These are phyloP conservation scores for Yponomeuta plumbellus DNA, from an alignment of 2,888 invertebrate species.

Conservation along the genomic window DNA sequence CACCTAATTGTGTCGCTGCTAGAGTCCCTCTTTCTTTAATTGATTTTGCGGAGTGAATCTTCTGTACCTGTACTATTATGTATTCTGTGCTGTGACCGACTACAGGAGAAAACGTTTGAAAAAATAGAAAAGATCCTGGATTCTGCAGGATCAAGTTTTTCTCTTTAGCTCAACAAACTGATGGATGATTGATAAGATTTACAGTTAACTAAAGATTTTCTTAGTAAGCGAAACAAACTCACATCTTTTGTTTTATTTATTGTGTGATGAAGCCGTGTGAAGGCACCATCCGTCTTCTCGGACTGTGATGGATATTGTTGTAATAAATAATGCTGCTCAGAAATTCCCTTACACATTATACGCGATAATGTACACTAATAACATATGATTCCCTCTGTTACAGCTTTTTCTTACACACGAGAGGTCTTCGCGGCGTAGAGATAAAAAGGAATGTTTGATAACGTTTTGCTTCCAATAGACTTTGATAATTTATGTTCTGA, in stretches of 20 bases:
- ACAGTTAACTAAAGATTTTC: background rate
- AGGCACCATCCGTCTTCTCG: conserved; percentile 2
- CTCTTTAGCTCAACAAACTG: no score
- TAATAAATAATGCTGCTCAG: conserved; percentile 1
- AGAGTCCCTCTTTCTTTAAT: no score
- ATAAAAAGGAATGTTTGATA: background rate
- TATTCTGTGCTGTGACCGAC: no score
- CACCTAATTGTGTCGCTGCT: no score
- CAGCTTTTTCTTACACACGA: background rate
- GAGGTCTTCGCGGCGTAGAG: background rate
- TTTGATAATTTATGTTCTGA: background rate
- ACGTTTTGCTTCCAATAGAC: background rate
- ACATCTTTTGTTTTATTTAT: background rate
- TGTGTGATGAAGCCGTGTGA: background rate
- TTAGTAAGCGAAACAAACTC: background rate
- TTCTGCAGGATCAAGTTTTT: no score
- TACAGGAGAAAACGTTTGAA: no score
- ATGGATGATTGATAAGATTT: no score
- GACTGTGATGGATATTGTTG: background rate
- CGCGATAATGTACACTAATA: background rate
- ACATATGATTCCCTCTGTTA: background rate
- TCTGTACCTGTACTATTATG: no score
- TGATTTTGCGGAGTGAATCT: no score
- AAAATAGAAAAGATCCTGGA: no score
- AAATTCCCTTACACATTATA: background rate